These are phyloP conservation scores for Gonatopus flavifemur DNA, from an alignment of 1,140 invertebrate species.

Conservation along the genomic window DNA sequence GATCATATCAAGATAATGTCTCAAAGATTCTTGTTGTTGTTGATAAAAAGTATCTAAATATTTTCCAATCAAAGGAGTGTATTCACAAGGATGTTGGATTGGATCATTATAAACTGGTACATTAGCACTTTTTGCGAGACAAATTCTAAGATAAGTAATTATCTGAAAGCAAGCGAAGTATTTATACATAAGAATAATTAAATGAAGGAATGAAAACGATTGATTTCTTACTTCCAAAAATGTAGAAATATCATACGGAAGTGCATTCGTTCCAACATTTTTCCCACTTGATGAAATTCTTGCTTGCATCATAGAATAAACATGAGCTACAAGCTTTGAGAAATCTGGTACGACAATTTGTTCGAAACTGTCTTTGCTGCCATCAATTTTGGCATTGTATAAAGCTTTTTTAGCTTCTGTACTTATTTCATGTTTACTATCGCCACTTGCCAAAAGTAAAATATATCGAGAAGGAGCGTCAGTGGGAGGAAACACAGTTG, in stretches of 20 bases:
- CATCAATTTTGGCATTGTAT: constrained; percentile 61
- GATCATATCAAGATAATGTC: constrained; percentile 68
- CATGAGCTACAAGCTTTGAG: constrained; percentile 63
- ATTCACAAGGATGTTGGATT: constrained; percentile 64
- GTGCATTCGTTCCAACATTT: constrained; percentile 57
- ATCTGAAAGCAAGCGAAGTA: constrained; percentile 60
- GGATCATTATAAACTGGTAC: constrained; percentile 48
- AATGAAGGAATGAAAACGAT: constrained; percentile 7
- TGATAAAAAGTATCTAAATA: constrained; percentile 59
- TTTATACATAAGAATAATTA: background rate
- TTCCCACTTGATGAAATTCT: constrained; percentile 60
- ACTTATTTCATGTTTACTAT: constrained; percentile 79
- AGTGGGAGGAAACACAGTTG: constrained; percentile 76
- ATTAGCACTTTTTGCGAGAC: constrained; percentile 64
- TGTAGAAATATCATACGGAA: constrained; percentile 60
- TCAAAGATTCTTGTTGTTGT: constrained; percentile 60
- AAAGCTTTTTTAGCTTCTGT: constrained; percentile 71
- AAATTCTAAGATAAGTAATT: constrained; percentile 75
- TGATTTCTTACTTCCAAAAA: constrained; percentile 56
- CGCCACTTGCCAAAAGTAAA: constrained; percentile 81
- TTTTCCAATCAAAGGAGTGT: constrained; percentile 64
- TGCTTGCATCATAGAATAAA: constrained; percentile 66
- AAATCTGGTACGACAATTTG: constrained; percentile 58
- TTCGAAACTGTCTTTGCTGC: constrained; percentile 36
- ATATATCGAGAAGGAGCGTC: constrained; percentile 82